phyloP scores from a whole-genome alignment of 1,140 invertebrate species.

The Hydropsyche tenuis region DNA sequence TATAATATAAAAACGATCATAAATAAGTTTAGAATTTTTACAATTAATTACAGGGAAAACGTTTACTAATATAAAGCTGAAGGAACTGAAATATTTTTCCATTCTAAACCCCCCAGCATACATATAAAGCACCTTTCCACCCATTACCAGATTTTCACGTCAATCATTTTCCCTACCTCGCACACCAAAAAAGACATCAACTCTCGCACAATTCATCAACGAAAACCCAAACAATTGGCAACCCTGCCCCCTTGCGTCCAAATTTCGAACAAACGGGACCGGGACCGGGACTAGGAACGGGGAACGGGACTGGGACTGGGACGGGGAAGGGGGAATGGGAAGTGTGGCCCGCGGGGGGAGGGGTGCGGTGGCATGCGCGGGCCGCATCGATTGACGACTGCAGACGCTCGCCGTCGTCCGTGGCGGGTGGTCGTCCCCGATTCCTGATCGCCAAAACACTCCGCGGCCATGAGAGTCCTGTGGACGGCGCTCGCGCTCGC shows the following conservation, averaged over 20 bases:
- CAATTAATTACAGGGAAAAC: no score
- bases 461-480: slow-evolving; percentile 55
- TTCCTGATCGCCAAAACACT: slow-evolving; percentile 19
- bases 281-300: slow-evolving; percentile 4
- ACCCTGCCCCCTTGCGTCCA: not conserved
- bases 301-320: not conserved
- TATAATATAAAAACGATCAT: no score
- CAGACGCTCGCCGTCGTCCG: slow-evolving; percentile 32
- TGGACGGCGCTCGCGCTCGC: slow-evolving; percentile 57
- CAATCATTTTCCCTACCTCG: no score
- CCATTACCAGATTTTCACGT: no score
- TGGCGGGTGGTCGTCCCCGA: not conserved
- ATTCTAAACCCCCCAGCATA: no score
- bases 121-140: no score
- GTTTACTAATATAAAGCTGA: no score
- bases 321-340: not conserved
- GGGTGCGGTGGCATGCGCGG: slow-evolving; percentile 16
- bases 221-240: no score
- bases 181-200: no score
- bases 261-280: not conserved
- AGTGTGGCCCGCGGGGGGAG: not conserved
- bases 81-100: no score
- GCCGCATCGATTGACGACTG: slow-evolving; percentile 47
- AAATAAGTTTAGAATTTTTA: no score
- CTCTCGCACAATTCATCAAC: no score